Conservation (phyloP, 2,888 invertebrate species). For the Halocaridina rubra region DNA sequence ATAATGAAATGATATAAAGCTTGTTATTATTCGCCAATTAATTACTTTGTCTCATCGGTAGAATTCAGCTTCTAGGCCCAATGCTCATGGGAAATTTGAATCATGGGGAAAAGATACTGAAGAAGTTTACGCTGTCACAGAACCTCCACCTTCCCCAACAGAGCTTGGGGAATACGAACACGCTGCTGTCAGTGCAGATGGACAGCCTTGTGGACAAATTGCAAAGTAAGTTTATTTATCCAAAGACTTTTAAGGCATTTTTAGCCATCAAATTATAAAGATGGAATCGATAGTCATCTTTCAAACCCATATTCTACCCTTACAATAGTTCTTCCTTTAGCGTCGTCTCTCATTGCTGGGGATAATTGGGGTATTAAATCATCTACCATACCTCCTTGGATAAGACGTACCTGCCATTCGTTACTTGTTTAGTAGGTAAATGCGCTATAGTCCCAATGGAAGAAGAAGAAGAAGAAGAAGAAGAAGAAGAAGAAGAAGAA, state of each 20-base stretch:
- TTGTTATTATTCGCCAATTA: not conserved
- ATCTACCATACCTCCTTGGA: too few relatives aligned
- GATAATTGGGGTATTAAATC: not conserved
- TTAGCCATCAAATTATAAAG: not conserved
- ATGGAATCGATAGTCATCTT: not conserved
- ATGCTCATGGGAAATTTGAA: slow-evolving; percentile 1
- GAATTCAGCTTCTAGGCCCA: not conserved
- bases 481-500: too few relatives aligned
- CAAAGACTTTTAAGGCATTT: not conserved
- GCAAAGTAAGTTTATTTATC: slow-evolving; percentile 75
- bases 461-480: too few relatives aligned
- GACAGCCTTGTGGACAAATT: slow-evolving; percentile 79
- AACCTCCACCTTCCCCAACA: slow-evolving; percentile 44
- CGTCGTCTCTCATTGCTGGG: not conserved
- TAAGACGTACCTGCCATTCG: too few relatives aligned
- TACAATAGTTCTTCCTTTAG: not conserved
- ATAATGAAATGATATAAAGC: not conserved
- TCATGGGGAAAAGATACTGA: slow-evolving; percentile 70
- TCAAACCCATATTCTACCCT: not conserved
- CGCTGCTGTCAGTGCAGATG: slow-evolving; percentile 81
- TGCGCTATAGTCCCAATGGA: too few relatives aligned
- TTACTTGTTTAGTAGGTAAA: too few relatives aligned
- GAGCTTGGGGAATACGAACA: slow-evolving; percentile 75
- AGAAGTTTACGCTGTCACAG: slow-evolving; percentile 86
- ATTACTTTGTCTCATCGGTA: not conserved